phyloP scores from a whole-genome alignment of 2,797 vertebrate species.

The Phoxinus dragarum region DNA sequence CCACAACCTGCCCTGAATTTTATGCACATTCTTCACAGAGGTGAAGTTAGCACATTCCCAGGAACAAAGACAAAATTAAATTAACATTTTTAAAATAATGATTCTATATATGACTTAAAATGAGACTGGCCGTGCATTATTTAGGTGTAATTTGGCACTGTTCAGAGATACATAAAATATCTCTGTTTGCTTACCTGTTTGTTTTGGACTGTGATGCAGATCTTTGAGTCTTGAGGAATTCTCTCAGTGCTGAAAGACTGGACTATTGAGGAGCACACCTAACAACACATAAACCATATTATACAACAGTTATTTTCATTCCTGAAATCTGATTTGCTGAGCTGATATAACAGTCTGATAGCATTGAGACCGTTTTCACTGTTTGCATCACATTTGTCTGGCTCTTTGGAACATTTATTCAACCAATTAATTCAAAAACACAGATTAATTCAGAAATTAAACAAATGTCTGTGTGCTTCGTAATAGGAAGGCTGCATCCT shows the following conservation, averaged over 20 bases:
- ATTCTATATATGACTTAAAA: background rate
- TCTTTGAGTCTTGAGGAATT: constrained; percentile 81
- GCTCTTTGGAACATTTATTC: background rate
- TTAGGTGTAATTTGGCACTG: background rate
- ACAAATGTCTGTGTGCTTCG: background rate
- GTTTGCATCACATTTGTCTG: background rate
- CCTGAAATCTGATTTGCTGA: background rate
- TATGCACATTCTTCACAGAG: constrained; percentile 73
- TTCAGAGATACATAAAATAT: background rate
- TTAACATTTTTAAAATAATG: background rate
- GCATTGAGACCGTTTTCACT: background rate
- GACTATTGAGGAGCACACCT: constrained; percentile 83
- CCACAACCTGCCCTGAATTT: constrained; percentile 74
- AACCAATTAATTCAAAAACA: background rate
- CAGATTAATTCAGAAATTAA: background rate
- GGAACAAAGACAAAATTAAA: constrained; percentile 5
- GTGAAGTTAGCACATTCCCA: background rate
- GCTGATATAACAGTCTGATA: background rate
- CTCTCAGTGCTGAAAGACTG: constrained; percentile 79
- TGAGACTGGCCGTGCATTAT: background rate
- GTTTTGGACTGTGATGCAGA: constrained; percentile 76
- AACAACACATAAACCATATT: constrained; percentile 45
- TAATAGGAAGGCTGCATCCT: background rate
- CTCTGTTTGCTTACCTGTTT: constrained; percentile 69
- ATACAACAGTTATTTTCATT: constrained; percentile 2